Conservation (phyloP, 1,140 invertebrate genomes). For the Streblospio benedicti region DNA sequence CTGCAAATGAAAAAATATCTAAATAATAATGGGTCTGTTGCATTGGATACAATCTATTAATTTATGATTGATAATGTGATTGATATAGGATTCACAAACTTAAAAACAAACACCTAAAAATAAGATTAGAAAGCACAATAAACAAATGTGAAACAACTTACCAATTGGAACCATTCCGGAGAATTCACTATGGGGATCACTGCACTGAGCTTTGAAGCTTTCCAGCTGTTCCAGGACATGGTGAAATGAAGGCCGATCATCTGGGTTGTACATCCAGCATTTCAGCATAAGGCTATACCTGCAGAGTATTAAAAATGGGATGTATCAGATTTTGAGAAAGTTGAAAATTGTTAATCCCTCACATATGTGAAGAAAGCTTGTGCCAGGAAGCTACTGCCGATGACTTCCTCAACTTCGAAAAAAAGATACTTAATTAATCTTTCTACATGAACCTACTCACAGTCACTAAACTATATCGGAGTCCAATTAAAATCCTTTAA, state of each 20-base stretch:
- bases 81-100: too few relatives aligned
- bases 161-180: too few relatives aligned
- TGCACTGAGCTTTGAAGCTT: constrained; percentile 13
- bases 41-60: too few relatives aligned
- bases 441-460: constrained; percentile 16
- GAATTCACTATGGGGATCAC: background rate
- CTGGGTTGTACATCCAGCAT: constrained; percentile 66
- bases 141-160: too few relatives aligned
- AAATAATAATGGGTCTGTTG: too few relatives aligned
- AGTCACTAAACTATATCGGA: constrained; percentile 17
- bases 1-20: too few relatives aligned
- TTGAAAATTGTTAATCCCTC: background rate
- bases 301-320: constrained; percentile 12
- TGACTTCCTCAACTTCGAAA: background rate
- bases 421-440: constrained; percentile 12
- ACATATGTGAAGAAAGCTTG: background rate
- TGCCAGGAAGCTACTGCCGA: background rate
- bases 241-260: constrained; percentile 64
- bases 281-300: constrained; percentile 63
- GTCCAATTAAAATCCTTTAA: background rate
- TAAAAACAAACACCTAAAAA: too few relatives aligned
- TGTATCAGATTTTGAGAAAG: background rate
- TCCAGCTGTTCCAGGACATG: constrained; percentile 59
- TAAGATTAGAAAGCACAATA: too few relatives aligned
- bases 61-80: too few relatives aligned